Evolutionary conservation across 1,140 invertebrate genomes (phyloP).

Genomic region (Drosophila ananassae): DNA sequence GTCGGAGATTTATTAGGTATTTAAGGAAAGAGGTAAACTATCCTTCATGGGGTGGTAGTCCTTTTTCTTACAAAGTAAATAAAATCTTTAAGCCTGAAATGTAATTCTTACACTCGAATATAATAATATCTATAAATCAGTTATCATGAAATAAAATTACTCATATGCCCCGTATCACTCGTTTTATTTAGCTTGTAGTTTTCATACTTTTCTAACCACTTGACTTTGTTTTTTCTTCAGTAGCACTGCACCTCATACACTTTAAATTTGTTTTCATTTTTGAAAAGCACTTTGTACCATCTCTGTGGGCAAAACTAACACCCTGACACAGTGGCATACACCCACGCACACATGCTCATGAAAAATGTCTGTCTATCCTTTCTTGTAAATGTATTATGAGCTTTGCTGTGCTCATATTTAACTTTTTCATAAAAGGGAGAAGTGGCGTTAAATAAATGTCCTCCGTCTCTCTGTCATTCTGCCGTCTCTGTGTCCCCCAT

Average conservation of each 20-base stretch:
- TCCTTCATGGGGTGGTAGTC: background rate
- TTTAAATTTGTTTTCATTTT: background rate
- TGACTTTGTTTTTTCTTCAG: background rate
- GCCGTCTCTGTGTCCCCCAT: background rate
- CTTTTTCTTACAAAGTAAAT: background rate
- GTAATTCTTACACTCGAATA: no score
- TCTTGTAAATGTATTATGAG: constrained; percentile 78
- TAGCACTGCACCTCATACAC: background rate
- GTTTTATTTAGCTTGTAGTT: no score
- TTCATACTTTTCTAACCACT: background rate
- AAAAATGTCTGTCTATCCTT: constrained; percentile 63
- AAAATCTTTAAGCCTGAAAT: background rate
- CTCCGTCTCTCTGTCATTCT: constrained; percentile 12
- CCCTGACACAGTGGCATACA: constrained; percentile 8
- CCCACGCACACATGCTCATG: constrained; percentile 66
- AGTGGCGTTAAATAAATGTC: constrained; percentile 76
- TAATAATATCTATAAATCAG: no score
- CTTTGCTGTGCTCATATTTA: constrained; percentile 69
- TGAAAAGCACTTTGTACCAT: constrained; percentile 2
- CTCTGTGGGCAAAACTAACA: constrained; percentile 19
- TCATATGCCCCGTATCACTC: no score
- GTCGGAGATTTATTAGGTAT: background rate
- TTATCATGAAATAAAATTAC: no score
- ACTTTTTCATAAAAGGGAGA: constrained; percentile 70
- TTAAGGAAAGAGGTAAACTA: background rate